Conservation (phyloP, 2,113 vertebrate species). For the Andinoacara biseriatus region DNA sequence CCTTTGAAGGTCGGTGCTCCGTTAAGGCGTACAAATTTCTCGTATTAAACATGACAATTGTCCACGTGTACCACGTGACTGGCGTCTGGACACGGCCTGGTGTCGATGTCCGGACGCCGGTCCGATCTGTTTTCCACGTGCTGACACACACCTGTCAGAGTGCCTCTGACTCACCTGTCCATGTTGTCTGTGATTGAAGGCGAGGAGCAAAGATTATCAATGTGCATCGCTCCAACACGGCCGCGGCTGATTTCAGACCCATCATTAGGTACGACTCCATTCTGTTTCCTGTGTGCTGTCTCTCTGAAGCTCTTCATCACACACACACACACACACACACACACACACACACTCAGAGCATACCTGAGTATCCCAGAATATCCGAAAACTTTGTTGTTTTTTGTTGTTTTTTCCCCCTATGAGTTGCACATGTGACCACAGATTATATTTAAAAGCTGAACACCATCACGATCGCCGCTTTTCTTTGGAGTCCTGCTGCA, state of each 20-base stretch:
- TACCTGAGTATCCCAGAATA: too few species aligned
- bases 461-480: too few species aligned
- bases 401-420: too few species aligned
- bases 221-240: constrained; percentile 68
- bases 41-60: background rate
- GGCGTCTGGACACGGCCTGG: background rate
- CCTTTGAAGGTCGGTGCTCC: background rate
- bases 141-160: background rate
- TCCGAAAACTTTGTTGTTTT: too few species aligned
- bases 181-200: constrained; percentile 56
- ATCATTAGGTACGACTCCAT: constrained; percentile 49
- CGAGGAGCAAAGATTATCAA: constrained; percentile 69
- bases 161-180: constrained; percentile 8
- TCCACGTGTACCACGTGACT: background rate
- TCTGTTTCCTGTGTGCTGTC: background rate
- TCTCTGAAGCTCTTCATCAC: background rate
- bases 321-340: background rate
- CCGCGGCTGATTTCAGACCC: constrained; percentile 66
- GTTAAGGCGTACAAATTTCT: background rate
- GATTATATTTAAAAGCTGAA: too few species aligned
- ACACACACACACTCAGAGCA: background rate
- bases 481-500: background rate
- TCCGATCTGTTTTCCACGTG: background rate
- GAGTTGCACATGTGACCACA: too few species aligned
- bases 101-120: background rate